Evolutionary conservation across 2,113 vertebrate species (phyloP).

Genomic region (Pseudorectes ferrugineus): DNA sequence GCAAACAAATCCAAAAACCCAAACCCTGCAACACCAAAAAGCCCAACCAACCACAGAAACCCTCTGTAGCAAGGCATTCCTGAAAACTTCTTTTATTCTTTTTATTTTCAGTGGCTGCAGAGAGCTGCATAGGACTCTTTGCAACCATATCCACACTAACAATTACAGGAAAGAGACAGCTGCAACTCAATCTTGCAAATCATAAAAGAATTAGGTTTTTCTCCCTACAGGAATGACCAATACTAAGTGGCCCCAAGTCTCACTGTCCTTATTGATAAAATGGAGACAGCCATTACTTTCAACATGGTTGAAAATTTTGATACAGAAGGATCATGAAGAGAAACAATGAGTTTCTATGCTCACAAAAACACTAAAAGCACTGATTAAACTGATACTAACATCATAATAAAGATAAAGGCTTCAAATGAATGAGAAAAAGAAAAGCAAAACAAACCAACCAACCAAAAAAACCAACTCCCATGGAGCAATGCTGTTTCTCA

Average conservation of each 20-base stretch:
- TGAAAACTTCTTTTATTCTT: neutral
- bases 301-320: neutral
- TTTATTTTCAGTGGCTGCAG: neutral
- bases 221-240: neutral
- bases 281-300: neutral
- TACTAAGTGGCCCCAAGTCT: neutral
- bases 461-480: neutral
- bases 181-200: neutral
- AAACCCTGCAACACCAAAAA: neutral
- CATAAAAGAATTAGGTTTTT: neutral
- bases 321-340: neutral
- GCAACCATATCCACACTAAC: neutral
- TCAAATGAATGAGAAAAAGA: neutral
- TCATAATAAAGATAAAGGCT: neutral
- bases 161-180: neutral
- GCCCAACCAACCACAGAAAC: neutral
- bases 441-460: neutral
- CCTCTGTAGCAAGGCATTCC: neutral
- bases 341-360: neutral
- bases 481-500: neutral
- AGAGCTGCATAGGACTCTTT: neutral
- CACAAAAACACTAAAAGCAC: neutral
- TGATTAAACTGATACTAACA: neutral
- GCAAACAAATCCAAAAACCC: neutral
- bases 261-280: neutral